A percentile compares a stretch with the other conserved stretches of the same genome.
Evolutionary conservation across 35 echinoderm and acorn worm genomes (phyloP).

Genomic region (Ophiothrix spiculata): DNA sequence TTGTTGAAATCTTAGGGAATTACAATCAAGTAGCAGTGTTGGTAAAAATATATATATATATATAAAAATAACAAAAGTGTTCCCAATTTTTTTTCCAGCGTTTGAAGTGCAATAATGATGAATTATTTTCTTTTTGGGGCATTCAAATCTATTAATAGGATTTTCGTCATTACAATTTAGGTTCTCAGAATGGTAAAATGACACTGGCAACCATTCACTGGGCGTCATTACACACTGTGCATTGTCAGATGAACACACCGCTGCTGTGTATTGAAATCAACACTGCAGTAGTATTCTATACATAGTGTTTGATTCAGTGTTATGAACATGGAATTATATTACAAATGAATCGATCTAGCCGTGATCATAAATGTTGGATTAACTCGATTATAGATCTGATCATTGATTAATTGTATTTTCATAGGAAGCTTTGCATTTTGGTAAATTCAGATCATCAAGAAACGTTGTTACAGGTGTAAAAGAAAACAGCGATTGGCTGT

Average conservation of each 20-base stretch:
- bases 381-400: neutral
- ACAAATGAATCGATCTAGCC: neutral
- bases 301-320: neutral
- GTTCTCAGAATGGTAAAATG: neutral
- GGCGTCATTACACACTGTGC: slow-evolving; percentile 3
- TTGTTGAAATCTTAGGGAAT: too few relatives aligned
- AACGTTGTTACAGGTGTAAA: neutral
- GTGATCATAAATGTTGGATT: neutral
- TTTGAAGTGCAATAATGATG: too few relatives aligned
- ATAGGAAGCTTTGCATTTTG: neutral
- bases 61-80: too few relatives aligned
- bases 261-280: too few relatives aligned
- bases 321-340: neutral
- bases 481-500: neutral
- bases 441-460: neutral
- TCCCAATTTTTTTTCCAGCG: too few relatives aligned
- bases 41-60: too few relatives aligned
- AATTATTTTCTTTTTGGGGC: too few relatives aligned
- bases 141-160: too few relatives aligned
- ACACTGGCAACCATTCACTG: neutral
- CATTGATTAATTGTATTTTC: neutral
- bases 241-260: neutral
- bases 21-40: too few relatives aligned
- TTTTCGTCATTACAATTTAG: neutral
- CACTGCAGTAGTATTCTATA: neutral